Conservation (phyloP, 2,797 vertebrate genomes). For the Muraenolepis orangiensis region DNA sequence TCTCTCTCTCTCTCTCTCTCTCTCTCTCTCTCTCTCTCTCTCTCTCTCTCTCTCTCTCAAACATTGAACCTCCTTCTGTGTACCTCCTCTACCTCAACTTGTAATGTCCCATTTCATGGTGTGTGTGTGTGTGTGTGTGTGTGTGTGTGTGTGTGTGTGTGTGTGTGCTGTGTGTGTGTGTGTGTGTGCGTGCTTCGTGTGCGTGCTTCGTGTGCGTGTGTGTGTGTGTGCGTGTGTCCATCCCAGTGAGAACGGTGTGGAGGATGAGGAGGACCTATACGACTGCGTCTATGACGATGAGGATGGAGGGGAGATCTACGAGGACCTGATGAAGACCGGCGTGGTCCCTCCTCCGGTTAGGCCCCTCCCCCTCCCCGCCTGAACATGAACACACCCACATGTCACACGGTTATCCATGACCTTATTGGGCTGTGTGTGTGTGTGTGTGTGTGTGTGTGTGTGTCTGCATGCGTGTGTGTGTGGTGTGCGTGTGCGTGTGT, state of each 20-base stretch:
- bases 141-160: too few relatives aligned
- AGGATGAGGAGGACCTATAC: slow-evolving; percentile 90
- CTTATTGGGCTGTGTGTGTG: not conserved
- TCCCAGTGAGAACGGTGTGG: slow-evolving; percentile 83
- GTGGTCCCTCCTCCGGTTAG: slow-evolving; percentile 80
- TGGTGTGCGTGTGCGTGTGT: not conserved
- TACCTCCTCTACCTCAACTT: too few relatives aligned
- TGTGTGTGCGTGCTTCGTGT: not conserved
- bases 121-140: not conserved
- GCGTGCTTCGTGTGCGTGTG: slow-evolving; percentile 11
- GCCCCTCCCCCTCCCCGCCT: not conserved
- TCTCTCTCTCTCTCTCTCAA: too few relatives aligned
- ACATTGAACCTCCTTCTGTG: too few relatives aligned
- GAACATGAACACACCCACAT: too few relatives aligned
- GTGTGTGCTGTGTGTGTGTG: too few relatives aligned
- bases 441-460: not conserved
- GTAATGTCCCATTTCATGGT: not conserved
- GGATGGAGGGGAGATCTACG: slow-evolving; percentile 94
- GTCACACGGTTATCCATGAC: too few relatives aligned
- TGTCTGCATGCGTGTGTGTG: not conserved
- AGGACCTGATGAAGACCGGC: slow-evolving; percentile 96
- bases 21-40: too few relatives aligned
- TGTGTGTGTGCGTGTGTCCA: slow-evolving; percentile 8
- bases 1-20: too few relatives aligned
- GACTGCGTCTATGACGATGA: slow-evolving; percentile 97